Percentiles rank a stretch among this genome's conserved stretches.
Evolutionary conservation across 2,797 vertebrate species (phyloP).

Genomic region (Crocodylus rhombifer): DNA sequence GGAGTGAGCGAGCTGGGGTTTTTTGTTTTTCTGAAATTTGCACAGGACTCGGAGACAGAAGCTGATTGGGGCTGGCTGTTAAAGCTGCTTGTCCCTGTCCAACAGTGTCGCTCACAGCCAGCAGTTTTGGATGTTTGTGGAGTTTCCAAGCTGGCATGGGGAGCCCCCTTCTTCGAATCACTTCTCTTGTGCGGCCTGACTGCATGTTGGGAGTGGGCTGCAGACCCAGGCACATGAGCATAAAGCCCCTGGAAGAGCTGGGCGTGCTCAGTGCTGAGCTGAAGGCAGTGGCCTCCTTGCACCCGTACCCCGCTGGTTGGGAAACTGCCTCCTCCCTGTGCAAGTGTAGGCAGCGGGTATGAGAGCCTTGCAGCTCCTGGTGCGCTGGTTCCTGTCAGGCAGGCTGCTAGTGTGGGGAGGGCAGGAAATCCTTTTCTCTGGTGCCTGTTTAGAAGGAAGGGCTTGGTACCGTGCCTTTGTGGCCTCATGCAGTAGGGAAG

Average conservation of each 20-base stretch:
- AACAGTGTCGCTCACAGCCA: fast-evolving
- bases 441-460: neutral
- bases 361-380: neutral
- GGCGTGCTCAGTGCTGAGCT: neutral
- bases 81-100: fast-evolving
- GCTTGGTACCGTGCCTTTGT: neutral
- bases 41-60: fast-evolving
- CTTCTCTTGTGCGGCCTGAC: neutral
- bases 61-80: neutral
- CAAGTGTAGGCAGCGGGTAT: neutral
- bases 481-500: neutral
- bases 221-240: constrained; percentile 2
- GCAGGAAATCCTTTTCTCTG: neutral
- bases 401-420: neutral
- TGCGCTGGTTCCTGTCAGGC: no score
- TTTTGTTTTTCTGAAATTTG: no score
- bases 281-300: neutral
- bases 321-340: no score
- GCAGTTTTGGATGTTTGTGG: neutral
- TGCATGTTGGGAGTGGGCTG: neutral
- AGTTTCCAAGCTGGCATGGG: neutral
- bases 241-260: neutral
- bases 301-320: neutral
- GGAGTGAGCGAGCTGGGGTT: no score
- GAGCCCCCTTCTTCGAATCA: neutral